Base-by-base conservation (phyloP, 2,797 vertebrate species). In the Chaetodon trifasciatus region DNA sequence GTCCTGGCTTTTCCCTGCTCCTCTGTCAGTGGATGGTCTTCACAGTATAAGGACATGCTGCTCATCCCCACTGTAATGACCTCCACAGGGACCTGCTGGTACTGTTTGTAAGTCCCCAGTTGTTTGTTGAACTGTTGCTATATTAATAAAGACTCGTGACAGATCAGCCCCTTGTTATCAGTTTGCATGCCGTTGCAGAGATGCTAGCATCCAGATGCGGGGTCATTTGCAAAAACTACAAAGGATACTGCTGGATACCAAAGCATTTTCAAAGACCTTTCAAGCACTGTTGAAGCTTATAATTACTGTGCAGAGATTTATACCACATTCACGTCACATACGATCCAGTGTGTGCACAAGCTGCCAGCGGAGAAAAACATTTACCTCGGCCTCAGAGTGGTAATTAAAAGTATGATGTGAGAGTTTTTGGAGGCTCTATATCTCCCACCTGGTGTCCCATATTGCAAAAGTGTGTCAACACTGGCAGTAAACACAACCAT, bases 11-110 rank as follows among this genome's bases (percentile, higher is more conserved):
- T 77, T 24, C 70, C 76, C 65, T 32, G 32, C 81, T 83, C 72
- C 70, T 66, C 62, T 87, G 70, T 84, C 81, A 76, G n/a, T 60
- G 69, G 70, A 74, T 49, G 61, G 12, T 74, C 76, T 62, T 46
- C 62, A 53, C 61, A 71, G 66, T 55, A 70, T 46, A 66, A 72
- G 70, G 65, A 87, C 70, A 76, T 13, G 65, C 77, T 15, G 44
- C 77, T 89, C 85, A 78, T 88, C 79, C 87, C 84, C 66, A 57
- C 74, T 85, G 84, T 96, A 96, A 95, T 94, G 94, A 95, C 92
- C 89, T 91, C 95, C 93, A 69, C 85, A 58, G 95, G 94, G 95
- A 94, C 87, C 61, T 52, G 28, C 55, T 32, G 57, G 82, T 78
- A 88, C 87, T 89, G 89, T 89, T 89, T 83, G 78, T 86, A 84